Evolutionary conservation across 2,113 vertebrate species (phyloP), one percentile per base, ranked within the genome.

Genomic region (Tenrec ecaudatus): DNA sequence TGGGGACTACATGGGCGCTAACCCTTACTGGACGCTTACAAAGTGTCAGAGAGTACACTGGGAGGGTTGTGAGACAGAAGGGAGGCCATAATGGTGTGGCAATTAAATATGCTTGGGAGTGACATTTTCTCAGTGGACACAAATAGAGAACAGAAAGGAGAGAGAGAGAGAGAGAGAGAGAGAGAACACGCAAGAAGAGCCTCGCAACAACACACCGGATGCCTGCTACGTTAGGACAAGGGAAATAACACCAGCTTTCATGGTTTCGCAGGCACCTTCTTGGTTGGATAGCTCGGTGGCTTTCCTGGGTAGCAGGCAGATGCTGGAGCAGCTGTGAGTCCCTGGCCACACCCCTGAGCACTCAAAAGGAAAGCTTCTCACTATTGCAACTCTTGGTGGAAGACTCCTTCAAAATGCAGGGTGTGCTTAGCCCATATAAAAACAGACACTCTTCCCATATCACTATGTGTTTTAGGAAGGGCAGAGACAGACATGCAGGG

Each of bases 31-130:
- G n/a, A n/a, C 38, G n/a, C 20, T 40, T 22, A 17, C 20, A 17
- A 9, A 10, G 27, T 14, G 53, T 33, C 15, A n/a, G n/a, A n/a
- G 0, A 8, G 33, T 29, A 40, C 0, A 33, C 2, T 2, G 22
- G 31, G 14, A 64, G 47, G 31, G 19, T 20, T 2, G 15, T 6
- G 40, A 60, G 2, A 29, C 27, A 66, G 3, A 20, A 62, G 40
- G 76, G 22, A 7, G 43, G 11, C 23, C 57, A 22, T 0, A 25
- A 47, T 47, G 25, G 4, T 23, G 36, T 20, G 64, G 36, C 68
- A 47, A 47, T 47, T 47, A 10, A 47, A 10, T 10, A 47, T n/a
- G n/a, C n/a, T n/a, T 47, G 43, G 10, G 43, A 47, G 43, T 47
- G 43, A 47, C 43, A 47, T 47, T 47, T 38, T 11, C 20, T 36